phyloP scores from a whole-genome alignment of 2,888 invertebrate species.

The Celastrina argiolus region DNA sequence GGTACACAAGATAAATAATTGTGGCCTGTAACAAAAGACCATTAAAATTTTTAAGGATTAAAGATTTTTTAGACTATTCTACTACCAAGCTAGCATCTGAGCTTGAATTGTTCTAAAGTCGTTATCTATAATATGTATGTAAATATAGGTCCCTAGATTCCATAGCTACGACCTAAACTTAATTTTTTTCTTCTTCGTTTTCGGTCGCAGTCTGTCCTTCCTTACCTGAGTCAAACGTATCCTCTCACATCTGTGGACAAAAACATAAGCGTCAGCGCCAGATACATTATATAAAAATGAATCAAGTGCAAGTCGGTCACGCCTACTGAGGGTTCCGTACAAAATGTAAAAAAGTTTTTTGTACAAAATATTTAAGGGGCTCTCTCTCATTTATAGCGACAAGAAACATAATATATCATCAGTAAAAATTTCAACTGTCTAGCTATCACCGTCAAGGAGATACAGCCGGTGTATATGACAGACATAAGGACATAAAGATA shows the following conservation, averaged over 20 bases:
- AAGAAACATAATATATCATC: no score
- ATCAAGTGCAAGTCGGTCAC: no score
- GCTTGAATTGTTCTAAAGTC: background rate
- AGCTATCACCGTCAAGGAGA: no score
- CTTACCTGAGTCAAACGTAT: conserved; percentile 66
- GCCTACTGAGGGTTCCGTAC: no score
- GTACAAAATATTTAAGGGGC: no score
- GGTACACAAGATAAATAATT: conserved; percentile 15
- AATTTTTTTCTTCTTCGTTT: conserved; percentile 32
- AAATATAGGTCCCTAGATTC: conserved; percentile 15
- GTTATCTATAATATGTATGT: conserved; percentile 20
- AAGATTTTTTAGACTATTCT: background rate
- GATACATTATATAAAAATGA: background rate
- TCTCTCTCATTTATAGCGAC: no score
- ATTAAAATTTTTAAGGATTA: background rate
- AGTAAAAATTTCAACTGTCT: no score
- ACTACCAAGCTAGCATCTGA: conserved; percentile 9
- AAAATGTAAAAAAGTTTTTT: no score
- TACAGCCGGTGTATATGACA: no score
- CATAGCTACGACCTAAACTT: conserved; percentile 27
- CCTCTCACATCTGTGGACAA: conserved; percentile 60
- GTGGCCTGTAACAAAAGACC: conserved; percentile 5
- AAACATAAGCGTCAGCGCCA: background rate
- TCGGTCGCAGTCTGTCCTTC: conserved; percentile 44
- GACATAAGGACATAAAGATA: no score